Evolutionary conservation across 1,140 invertebrate species (phyloP), one percentile per base, ranked within the genome.

Genomic region (Eueides isabella): DNA sequence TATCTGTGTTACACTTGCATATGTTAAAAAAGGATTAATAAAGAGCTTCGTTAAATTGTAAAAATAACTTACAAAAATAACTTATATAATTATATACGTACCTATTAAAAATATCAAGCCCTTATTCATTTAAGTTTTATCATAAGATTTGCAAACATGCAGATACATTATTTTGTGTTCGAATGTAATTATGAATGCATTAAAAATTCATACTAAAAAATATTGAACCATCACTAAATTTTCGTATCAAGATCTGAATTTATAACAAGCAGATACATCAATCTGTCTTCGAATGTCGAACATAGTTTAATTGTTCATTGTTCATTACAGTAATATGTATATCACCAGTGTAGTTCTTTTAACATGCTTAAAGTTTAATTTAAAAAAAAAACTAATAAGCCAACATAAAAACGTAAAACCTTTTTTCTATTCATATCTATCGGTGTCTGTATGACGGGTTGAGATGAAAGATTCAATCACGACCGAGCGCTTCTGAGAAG

Each of bases 401-500:
- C 71, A 71, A 68, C 68, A 81, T 67, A 78, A 84, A 80, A 82
- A 81, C 79, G 78, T 79, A 84, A 82, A 74, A 71, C 61, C 67
- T 80, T 75, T 74, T 74, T 74, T 78, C 74, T 78, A 63, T 82
- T 82, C 72, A 82, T 83, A 75, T 81, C 80, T 83, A 80, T 80
- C 68, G 80, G 70, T 76, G 76, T 81, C 79, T 71, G 78, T 84
- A 76, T 75, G 84, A 82, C 80, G 76, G 75, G 77, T 78, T 71
- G 67, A 87, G 83, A 88, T 85, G 85, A 85, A 87, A 86, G 81
- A 90, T 89, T 89, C 85, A 86, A 90, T 90, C 88, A 90, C 83
- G 85, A 82, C 62, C 79, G 72, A 69, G 69, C 61, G 80, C 78
- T 89, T 90, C 86, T 80, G 78, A 87, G 88, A 90, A 89, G 80